Evolutionary conservation across 1,140 invertebrate species (phyloP).

Genomic region (Drosophila pruinosa): DNA sequence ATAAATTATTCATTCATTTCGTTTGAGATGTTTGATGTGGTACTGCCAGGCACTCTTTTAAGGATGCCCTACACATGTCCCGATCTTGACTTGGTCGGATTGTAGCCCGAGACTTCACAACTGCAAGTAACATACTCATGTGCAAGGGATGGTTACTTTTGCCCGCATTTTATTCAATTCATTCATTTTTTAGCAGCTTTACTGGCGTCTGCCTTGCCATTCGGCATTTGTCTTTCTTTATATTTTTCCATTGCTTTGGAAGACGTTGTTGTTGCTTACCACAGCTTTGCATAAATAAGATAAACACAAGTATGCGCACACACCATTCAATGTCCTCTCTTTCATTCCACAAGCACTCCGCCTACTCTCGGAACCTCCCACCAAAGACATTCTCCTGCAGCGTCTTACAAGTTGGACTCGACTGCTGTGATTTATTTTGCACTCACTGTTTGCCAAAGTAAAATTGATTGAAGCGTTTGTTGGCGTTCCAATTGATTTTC

Average conservation of each 20-base stretch:
- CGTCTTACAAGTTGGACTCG: slow-evolving; percentile 45
- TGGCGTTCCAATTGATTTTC: slow-evolving; percentile 75
- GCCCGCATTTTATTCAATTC: slow-evolving; percentile 54
- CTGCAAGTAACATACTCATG: not conserved
- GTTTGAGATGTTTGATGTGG: slow-evolving; percentile 80
- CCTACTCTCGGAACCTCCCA: no score
- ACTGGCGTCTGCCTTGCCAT: slow-evolving; percentile 14
- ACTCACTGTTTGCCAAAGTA: slow-evolving; percentile 80
- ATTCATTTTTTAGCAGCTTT: slow-evolving; percentile 60
- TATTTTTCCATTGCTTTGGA: slow-evolving; percentile 17
- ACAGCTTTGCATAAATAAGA: slow-evolving; percentile 81
- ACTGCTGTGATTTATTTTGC: slow-evolving; percentile 78
- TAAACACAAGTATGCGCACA: slow-evolving; percentile 65
- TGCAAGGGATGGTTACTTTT: slow-evolving; percentile 22
- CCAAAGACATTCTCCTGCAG: not conserved
- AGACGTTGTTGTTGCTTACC: slow-evolving; percentile 50
- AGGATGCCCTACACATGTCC: slow-evolving; percentile 23
- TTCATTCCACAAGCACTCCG: no score
- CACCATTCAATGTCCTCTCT: slow-evolving; percentile 2
- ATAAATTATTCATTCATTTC: slow-evolving; percentile 80
- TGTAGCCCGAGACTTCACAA: not conserved
- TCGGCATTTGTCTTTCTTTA: slow-evolving; percentile 38
- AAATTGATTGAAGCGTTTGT: slow-evolving; percentile 81
- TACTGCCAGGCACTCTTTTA: slow-evolving; percentile 17
- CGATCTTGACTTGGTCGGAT: slow-evolving; percentile 13